These are phyloP conservation scores for Calidris pugnax DNA, from an alignment of 2,113 vertebrate genomes.

Conservation along the genomic window DNA sequence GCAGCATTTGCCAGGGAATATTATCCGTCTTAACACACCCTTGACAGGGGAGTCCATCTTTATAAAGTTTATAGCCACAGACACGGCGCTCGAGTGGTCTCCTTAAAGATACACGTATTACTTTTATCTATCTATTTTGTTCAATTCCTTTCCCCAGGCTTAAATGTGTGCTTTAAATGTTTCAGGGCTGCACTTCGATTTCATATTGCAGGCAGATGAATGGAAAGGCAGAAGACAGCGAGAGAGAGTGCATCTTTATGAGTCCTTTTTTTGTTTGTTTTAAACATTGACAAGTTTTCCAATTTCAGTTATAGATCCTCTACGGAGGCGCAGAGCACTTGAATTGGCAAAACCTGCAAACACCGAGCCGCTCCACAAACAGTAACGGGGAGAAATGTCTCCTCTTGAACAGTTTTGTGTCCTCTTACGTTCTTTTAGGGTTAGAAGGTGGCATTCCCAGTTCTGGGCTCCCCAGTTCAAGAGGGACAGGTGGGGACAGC, in stretches of 20 bases:
- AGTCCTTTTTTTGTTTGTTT: neutral
- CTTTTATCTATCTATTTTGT: neutral
- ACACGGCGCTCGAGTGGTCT: neutral
- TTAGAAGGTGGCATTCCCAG: neutral
- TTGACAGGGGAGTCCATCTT: constrained; percentile 27
- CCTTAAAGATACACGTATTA: neutral
- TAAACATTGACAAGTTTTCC: neutral
- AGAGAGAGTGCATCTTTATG: neutral
- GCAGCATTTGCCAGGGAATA: neutral
- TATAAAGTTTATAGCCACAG: neutral
- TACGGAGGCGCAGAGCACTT: neutral
- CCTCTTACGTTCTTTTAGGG: neutral
- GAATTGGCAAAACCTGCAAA: neutral
- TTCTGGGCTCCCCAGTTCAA: too few species aligned
- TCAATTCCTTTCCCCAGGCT: constrained; percentile 23
- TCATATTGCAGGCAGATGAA: neutral
- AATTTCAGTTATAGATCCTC: neutral
- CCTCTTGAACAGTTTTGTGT: constrained; percentile 24
- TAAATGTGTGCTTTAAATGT: neutral
- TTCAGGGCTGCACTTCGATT: neutral
- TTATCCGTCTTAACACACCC: constrained; percentile 18
- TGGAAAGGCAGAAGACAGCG: neutral
- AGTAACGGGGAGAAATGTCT: constrained; percentile 36
- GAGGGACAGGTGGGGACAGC: too few species aligned
- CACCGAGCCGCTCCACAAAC: neutral